Evolutionary conservation across 2,113 vertebrate genomes (phyloP), one percentile per base, ranked within the genome.

Genomic region (Nasalis larvatus): DNA sequence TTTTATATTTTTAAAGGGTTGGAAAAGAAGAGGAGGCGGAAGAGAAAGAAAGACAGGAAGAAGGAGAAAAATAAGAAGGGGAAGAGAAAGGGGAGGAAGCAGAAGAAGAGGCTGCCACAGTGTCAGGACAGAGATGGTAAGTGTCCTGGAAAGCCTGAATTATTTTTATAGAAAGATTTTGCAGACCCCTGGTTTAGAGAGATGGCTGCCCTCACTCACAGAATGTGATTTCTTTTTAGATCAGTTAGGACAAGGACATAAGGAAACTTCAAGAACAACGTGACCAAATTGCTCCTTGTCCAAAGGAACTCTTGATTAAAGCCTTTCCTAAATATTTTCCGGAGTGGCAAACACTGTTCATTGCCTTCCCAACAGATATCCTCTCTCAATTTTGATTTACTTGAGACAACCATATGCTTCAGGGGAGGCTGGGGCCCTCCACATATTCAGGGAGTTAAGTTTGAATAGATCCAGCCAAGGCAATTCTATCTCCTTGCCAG

Each of bases 241-340:
- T 45, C 7, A 85, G 35, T 63, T 91, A 81, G 45, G 23, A 54
- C 12, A 73, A 45, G 30, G 35, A 63, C 32, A 71, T 45, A 68
- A 76, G 45, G 45, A 52, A 95, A 71, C 35, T 23, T 17, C 52
- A 78, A 92, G 60, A 91, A 81, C 93, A 95, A 52, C n/a, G 14
- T 69, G 69, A 35, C 35, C 32, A 84, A 78, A 80, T 66, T 88
- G n/a, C n/a, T 30, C 47, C 40, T 81, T 23, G 40, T 71, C 25
- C 92, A 89, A 85, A 95, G 32, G 42, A 95, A 92, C 25, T 60
- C 71, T 71, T 77, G 27, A 93, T 18, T n/a, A 78, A 83, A 85
- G 52, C 54, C 8, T 94, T 89, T 68, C 66, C 56, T 63, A 96
- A 89, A 71, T 52, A 52, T 35, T 90, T 93, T 87, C 27, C 4